Evolutionary conservation across 2,113 vertebrate genomes (phyloP).

Genomic region (Psettodes erumei): DNA sequence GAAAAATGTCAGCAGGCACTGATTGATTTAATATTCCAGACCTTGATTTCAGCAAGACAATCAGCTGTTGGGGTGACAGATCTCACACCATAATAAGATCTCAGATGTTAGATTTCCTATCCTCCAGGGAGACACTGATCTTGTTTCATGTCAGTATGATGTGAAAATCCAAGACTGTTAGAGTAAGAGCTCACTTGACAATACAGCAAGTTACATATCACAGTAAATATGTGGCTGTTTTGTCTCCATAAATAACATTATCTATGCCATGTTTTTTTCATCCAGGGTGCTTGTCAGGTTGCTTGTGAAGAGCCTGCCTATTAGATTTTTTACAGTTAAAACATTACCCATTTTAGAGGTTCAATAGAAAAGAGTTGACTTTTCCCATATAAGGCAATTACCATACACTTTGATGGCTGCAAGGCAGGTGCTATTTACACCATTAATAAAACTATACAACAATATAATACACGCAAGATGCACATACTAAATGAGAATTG

Average conservation of each 20-base stretch:
- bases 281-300: background rate
- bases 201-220: background rate
- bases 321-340: background rate
- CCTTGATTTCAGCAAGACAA: background rate
- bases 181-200: background rate
- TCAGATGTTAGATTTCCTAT: background rate
- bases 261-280: background rate
- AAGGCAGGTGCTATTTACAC: background rate
- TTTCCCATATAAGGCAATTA: too few species aligned
- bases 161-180: background rate
- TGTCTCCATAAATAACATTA: background rate
- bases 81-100: conserved; percentile 2
- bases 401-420: too few species aligned
- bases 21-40: conserved; percentile 15
- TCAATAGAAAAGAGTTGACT: background rate
- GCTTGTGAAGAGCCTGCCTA: background rate
- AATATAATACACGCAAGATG: background rate
- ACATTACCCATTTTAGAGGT: background rate
- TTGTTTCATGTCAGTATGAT: background rate
- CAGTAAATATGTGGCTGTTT: background rate
- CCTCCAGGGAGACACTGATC: background rate
- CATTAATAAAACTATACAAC: background rate
- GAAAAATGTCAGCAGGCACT: conserved; percentile 20
- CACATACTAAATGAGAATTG: background rate
- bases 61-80: background rate